A percentile compares a stretch with the other conserved stretches of the same genome.
These are phyloP conservation scores for Ditylenchus weischeri DNA, from an alignment of 2,888 invertebrate genomes.

Conservation along the genomic window DNA sequence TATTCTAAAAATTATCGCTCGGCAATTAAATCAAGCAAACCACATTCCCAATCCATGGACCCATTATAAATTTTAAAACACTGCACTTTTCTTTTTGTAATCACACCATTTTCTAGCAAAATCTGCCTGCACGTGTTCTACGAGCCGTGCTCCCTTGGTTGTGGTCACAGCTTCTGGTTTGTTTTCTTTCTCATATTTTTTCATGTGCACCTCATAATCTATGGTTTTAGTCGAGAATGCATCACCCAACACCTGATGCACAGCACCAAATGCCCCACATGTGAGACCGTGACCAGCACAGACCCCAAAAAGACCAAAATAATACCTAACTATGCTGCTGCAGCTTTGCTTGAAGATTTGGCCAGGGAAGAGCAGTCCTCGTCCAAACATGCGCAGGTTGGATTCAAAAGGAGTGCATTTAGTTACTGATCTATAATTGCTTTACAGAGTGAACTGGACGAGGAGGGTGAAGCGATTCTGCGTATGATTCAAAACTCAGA, in stretches of 20 bases:
- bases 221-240: constrained; percentile 26
- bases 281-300: constrained; percentile 21
- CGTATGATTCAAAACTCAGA: not conserved
- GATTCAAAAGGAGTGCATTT: not conserved
- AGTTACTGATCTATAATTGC: not conserved
- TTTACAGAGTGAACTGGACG: constrained; percentile 7
- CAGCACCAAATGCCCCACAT: constrained; percentile 25
- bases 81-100: no score
- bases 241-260: constrained; percentile 24
- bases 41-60: no score
- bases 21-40: no score
- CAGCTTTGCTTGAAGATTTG: constrained; percentile 26
- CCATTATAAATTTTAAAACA: no score
- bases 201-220: constrained; percentile 1
- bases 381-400: not conserved
- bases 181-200: not conserved
- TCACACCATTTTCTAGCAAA: constrained; percentile 17
- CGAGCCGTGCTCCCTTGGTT: constrained; percentile 37
- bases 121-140: constrained; percentile 34
- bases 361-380: constrained; percentile 9
- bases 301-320: constrained; percentile 21
- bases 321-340: constrained; percentile 34
- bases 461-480: constrained; percentile 14
- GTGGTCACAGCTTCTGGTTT: constrained; percentile 42
- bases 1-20: no score